A percentile compares a stretch with the other conserved stretches of the same genome.
Evolutionary conservation across 2,113 vertebrate species (phyloP).

Genomic region (rabbit (Oryctolagus cuniculus)): mOryCun1.1 NC_091434.1:26291001-26291500

Average conservation of each 20-base stretch:
- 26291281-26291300: slow-evolving; percentile 81
- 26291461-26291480: slow-evolving; percentile 83
- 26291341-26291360: slow-evolving; percentile 85
- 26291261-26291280: slow-evolving; percentile 85
- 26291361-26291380: slow-evolving; percentile 79
- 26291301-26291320: slow-evolving; percentile 83
- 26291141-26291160: slow-evolving; percentile 58
- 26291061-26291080: slow-evolving; percentile 60
- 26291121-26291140: slow-evolving; percentile 69
- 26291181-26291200: slow-evolving; percentile 74
- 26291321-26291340: slow-evolving; percentile 85
- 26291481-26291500: slow-evolving; percentile 85
- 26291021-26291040: slow-evolving; percentile 39
- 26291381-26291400: slow-evolving; percentile 84
- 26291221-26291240: slow-evolving; percentile 77
- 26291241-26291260: background rate
- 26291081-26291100: slow-evolving; percentile 75
- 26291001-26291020: slow-evolving; percentile 3
- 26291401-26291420: slow-evolving; percentile 85
- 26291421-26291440: slow-evolving; percentile 84
- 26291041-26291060: slow-evolving; percentile 54
- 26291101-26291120: slow-evolving; percentile 80
- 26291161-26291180: slow-evolving; percentile 67
- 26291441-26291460: slow-evolving; percentile 85
- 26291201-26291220: slow-evolving; percentile 83